Evolutionary conservation across 2,888 invertebrate genomes (phyloP).

Genomic region (Plusia festucae): DNA sequence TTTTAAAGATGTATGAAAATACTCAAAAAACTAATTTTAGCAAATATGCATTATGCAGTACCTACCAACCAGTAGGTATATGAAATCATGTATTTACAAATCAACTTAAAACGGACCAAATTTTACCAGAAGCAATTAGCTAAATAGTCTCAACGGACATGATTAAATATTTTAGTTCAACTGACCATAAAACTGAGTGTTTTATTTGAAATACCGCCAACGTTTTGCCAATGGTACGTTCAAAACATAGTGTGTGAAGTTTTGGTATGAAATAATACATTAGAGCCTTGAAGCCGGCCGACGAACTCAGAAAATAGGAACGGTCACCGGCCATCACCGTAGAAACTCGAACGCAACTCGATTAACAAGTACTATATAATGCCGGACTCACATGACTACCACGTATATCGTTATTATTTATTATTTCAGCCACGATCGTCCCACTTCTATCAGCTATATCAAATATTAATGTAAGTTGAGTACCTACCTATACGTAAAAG

Average conservation of each 20-base stretch:
- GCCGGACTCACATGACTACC: neutral
- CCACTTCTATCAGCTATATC: slow-evolving; percentile 4
- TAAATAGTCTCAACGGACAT: slow-evolving; percentile 8
- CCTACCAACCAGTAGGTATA: no score
- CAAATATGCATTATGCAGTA: no score
- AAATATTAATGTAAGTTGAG: neutral
- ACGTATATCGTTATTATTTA: neutral
- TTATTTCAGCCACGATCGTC: slow-evolving; percentile 3
- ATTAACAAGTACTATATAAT: slow-evolving; percentile 16
- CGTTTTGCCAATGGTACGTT: slow-evolving; percentile 36
- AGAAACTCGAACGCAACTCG: slow-evolving; percentile 60
- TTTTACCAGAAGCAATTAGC: neutral
- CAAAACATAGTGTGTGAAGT: slow-evolving; percentile 42
- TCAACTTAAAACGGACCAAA: no score
- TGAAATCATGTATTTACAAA: no score
- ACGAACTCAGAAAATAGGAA: slow-evolving; percentile 68
- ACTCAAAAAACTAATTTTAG: no score
- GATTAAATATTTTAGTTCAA: slow-evolving; percentile 7
- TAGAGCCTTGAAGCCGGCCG: slow-evolving; percentile 67
- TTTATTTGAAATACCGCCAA: slow-evolving; percentile 44
- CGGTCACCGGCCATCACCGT: slow-evolving; percentile 56
- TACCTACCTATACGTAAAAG: neutral
- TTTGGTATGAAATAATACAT: slow-evolving; percentile 59
- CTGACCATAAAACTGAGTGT: slow-evolving; percentile 7
- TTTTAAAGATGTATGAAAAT: slow-evolving; percentile 1